phyloP scores from a whole-genome alignment of 1,140 invertebrate genomes.

The Planococcus citri region DNA sequence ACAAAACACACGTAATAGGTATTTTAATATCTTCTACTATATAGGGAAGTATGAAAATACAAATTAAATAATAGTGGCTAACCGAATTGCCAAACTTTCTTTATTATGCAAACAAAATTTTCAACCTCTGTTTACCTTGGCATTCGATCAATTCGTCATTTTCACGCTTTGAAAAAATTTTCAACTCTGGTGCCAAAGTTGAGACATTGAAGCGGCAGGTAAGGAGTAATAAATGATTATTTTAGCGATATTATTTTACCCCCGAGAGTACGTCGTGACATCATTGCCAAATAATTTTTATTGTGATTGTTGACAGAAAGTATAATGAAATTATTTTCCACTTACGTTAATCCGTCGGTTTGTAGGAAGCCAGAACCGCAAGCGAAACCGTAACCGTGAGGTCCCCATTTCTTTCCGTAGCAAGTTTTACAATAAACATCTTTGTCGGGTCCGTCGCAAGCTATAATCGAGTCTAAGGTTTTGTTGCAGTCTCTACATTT shows the following conservation, averaged over 20 bases:
- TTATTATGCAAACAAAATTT: not conserved
- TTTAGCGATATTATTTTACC: not conserved
- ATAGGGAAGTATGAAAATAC: too few species aligned
- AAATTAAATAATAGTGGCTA: not conserved
- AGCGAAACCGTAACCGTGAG: conserved; percentile 88
- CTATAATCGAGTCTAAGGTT: conserved; percentile 82
- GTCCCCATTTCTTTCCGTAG: conserved; percentile 86
- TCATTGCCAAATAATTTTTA: not conserved
- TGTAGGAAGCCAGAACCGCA: conserved; percentile 87
- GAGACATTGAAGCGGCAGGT: not conserved
- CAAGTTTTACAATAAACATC: conserved; percentile 90
- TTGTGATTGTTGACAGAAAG: not conserved
- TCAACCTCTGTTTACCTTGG: not conserved
- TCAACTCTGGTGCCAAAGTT: not conserved
- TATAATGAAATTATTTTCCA: conserved; percentile 27
- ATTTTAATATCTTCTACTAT: conserved; percentile 1
- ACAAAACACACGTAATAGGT: conserved; percentile 22
- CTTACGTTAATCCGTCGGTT: conserved; percentile 73
- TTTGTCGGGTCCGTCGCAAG: conserved; percentile 76
- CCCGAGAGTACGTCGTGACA: not conserved
- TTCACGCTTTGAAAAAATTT: not conserved
- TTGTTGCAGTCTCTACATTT: conserved; percentile 89
- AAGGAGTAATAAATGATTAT: not conserved
- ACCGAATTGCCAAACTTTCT: not conserved
- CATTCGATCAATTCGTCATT: not conserved